These are phyloP conservation scores for Alentia gelatinosa DNA, from an alignment of 2,888 invertebrate genomes.

Conservation along the genomic window DNA sequence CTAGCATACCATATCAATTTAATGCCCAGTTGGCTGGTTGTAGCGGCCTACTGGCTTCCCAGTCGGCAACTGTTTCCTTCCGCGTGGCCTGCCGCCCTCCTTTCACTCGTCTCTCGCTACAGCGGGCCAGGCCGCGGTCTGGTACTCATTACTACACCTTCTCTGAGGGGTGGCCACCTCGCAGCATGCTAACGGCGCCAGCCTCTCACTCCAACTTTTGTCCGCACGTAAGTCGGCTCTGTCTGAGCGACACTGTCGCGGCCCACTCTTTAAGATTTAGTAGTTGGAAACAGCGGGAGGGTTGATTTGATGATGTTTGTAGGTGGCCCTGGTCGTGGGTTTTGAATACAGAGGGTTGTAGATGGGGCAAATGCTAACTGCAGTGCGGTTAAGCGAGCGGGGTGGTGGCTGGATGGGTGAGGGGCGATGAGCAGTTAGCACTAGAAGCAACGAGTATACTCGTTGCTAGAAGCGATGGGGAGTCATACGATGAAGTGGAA, in stretches of 20 bases:
- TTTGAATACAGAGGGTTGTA: too few species aligned
- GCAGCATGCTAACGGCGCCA: not conserved
- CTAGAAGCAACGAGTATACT: too few species aligned
- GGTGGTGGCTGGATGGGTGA: too few species aligned
- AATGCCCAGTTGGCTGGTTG: constrained; percentile 38
- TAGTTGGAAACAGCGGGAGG: not conserved
- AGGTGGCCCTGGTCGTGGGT: not conserved
- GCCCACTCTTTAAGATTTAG: not conserved
- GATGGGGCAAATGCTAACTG: too few species aligned
- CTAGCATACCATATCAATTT: constrained; percentile 51
- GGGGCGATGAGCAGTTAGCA: too few species aligned
- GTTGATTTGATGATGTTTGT: not conserved
- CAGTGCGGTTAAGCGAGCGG: too few species aligned
- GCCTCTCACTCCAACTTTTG: not conserved
- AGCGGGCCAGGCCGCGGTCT: not conserved
- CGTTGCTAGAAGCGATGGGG: too few species aligned
- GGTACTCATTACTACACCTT: constrained; percentile 8
- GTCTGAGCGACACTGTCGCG: not conserved
- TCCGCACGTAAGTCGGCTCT: not conserved
- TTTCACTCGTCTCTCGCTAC: not conserved
- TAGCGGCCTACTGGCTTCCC: constrained; percentile 24
- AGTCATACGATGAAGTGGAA: too few species aligned
- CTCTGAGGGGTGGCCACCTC: not conserved
- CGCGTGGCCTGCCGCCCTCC: not conserved
- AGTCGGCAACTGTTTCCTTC: not conserved